Evolutionary conservation across 2,113 vertebrate genomes (phyloP).

Genomic region (Petrocephalus zakoni): DNA sequence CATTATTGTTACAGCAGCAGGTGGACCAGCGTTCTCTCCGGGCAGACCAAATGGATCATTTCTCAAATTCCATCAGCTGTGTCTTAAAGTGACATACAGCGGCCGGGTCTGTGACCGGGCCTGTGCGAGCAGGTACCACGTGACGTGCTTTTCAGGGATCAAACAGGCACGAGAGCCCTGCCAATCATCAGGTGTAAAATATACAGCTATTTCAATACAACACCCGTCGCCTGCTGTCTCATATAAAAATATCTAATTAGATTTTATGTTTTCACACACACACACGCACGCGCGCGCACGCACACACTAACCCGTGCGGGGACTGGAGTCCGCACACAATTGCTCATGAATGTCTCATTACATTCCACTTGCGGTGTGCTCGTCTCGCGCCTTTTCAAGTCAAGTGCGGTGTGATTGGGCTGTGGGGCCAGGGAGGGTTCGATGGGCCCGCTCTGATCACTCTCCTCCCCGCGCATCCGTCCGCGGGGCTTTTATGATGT

Average conservation of each 20-base stretch:
- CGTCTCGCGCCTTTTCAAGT: constrained; percentile 12
- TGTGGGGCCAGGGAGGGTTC: not conserved
- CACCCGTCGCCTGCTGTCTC: not conserved
- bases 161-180: not conserved
- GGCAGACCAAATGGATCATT: not conserved
- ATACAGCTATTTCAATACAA: constrained; percentile 15
- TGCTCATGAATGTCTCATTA: not conserved
- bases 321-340: not conserved
- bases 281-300: not conserved
- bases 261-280: not conserved
- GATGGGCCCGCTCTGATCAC: not conserved
- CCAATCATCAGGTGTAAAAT: not conserved
- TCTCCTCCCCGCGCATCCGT: not conserved
- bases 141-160: not conserved
- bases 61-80: not conserved
- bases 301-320: not conserved
- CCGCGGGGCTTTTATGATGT: not conserved
- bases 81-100: not conserved
- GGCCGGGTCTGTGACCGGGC: not conserved
- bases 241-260: constrained; percentile 16
- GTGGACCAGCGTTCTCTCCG: not conserved
- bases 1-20: not conserved
- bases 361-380: not conserved
- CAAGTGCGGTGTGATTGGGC: constrained; percentile 12
- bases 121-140: not conserved